These are phyloP conservation scores for Rhizomys pruinosus DNA, from an alignment of 2,113 vertebrate genomes.

Conservation along the genomic window DNA sequence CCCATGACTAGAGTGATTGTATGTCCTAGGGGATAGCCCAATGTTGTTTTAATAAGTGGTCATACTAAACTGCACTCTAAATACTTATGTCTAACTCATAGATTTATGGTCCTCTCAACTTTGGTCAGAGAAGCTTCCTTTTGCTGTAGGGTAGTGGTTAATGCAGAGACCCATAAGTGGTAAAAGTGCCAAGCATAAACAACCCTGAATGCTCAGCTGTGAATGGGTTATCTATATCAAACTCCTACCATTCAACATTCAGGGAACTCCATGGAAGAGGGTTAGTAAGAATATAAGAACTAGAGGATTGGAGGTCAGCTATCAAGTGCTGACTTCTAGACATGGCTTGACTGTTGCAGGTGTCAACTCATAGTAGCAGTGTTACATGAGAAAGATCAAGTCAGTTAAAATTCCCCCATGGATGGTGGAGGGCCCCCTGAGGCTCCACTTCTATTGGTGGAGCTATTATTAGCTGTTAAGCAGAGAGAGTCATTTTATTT, in stretches of 20 bases:
- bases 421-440: not conserved
- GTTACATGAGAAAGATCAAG: not conserved
- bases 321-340: not conserved
- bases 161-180: not conserved
- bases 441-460: not conserved
- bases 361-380: no score
- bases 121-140: not conserved
- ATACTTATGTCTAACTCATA: not conserved
- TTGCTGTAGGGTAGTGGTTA: not conserved
- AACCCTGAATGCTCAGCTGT: not conserved
- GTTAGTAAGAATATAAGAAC: not conserved
- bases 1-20: not conserved
- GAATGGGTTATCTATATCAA: not conserved
- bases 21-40: not conserved
- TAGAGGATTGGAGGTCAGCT: not conserved
- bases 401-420: not conserved
- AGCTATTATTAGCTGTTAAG: not conserved
- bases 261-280: not conserved
- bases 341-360: not conserved
- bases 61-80: not conserved
- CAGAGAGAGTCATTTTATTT: not conserved
- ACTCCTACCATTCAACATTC: not conserved
- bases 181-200: not conserved
- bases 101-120: not conserved
- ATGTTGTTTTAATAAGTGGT: not conserved